These are phyloP conservation scores for Thymallus thymallus DNA, from an alignment of 2,113 vertebrate genomes.

Conservation along the genomic window DNA sequence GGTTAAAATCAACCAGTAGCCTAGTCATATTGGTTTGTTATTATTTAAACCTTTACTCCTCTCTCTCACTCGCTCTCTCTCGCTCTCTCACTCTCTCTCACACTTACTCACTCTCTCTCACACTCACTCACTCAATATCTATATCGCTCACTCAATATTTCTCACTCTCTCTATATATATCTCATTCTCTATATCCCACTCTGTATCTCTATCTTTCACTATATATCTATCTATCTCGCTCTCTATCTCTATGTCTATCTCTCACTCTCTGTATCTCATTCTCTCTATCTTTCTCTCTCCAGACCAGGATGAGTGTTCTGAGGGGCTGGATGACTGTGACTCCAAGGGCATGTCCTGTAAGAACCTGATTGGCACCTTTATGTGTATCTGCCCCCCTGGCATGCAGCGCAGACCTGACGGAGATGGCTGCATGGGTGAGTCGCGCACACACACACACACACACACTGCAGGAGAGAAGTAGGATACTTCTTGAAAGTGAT, in stretches of 20 bases:
- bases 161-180: no score
- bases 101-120: no score
- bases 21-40: background rate
- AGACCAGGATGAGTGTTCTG: slow-evolving; percentile 90
- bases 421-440: slow-evolving; percentile 90
- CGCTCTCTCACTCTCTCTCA: no score
- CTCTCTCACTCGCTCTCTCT: background rate
- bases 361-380: slow-evolving; percentile 91
- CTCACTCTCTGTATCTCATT: no score
- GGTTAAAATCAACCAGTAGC: no score
- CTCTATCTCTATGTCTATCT: no score
- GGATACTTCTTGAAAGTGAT: background rate
- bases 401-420: slow-evolving; percentile 82
- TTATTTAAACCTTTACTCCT: background rate
- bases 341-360: slow-evolving; percentile 90
- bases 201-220: no score
- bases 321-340: slow-evolving; percentile 85
- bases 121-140: no score
- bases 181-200: no score
- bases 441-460: background rate
- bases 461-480: background rate
- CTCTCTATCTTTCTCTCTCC: slow-evolving; percentile 12
- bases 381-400: slow-evolving; percentile 87
- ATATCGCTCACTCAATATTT: no score
- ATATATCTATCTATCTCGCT: no score